Base-by-base conservation (phyloP, 2,888 invertebrate species). In the Drosophila cognata region DNA sequence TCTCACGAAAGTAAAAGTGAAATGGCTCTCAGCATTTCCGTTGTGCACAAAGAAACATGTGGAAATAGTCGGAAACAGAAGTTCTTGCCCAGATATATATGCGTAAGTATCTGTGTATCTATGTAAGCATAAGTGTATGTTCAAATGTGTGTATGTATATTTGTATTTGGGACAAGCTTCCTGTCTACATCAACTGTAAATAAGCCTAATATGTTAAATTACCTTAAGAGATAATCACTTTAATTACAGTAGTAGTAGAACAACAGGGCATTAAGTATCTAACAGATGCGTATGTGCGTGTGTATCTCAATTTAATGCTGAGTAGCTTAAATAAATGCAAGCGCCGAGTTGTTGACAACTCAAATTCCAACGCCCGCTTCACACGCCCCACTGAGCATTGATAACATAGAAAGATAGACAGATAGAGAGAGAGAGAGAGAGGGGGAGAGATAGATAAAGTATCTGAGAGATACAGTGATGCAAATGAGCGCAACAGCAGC, bases 191-290 rank as follows among this genome's bases (percentile, higher is more conserved):
- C 62, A 65, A 31, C 48, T 56, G 70, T 75, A 79, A 79, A 81
- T 81, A 74, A 71, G 75, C 81, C 70, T 85, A 85, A 85, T 84
- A 69, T 69, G 75, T 77, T 83, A 75, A 74, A 81, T 77, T 88
- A 75, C 77, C 81, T 68, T 52, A 71, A 50, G 41, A 72, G 79
- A 81, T 81, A 81, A 81, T 70, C 74, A 62, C 75, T 82, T 82
- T 84, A 84, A 85, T 85, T 85, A 74, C 61, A 58, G 33, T 33
- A 11, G 11, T 62, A 59, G 71, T 81, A 81, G 75, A 88, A 85
- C 81, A 85, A 88, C 69, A 67, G 10, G 35, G 60, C 81, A 71
- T 70, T 59, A 77, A 80, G 71, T 78, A 69, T 80, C 80, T 82
- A 51, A 33, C 38, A 61, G 67, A 74, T 65, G 41, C 57, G 29